phyloP scores from a whole-genome alignment of 2,113 vertebrate genomes.

The Poeciliopsis retropinna region DNA sequence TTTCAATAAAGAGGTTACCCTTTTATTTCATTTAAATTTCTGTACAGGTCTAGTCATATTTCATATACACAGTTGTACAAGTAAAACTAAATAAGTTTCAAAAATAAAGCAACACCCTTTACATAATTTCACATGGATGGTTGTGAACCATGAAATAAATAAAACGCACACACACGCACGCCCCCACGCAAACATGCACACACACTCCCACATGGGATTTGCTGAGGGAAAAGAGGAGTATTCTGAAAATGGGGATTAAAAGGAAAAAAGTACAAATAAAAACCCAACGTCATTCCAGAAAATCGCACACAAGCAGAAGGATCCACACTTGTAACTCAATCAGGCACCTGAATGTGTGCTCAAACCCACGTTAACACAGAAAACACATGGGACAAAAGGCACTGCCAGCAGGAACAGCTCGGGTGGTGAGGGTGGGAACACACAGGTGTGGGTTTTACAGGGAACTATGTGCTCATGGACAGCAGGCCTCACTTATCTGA shows the following conservation, averaged over 20 bases:
- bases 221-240: conserved; percentile 19
- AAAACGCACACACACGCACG: conserved; percentile 45
- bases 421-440: conserved; percentile 15
- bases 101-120: conserved; percentile 48
- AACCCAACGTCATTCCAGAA: conserved; percentile 33
- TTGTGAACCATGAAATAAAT: conserved; percentile 76
- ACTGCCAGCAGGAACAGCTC: conserved; percentile 75
- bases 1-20: conserved; percentile 63
- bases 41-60: conserved; percentile 78
- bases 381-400: conserved; percentile 75
- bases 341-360: conserved; percentile 29
- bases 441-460: conserved; percentile 2
- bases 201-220: conserved; percentile 8
- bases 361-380: conserved; percentile 34
- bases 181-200: conserved; percentile 19
- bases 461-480: conserved; percentile 56
- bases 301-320: conserved; percentile 46
- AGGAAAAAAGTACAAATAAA: neutral
- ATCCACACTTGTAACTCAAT: conserved; percentile 16
- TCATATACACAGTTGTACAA: conserved; percentile 70
- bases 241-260: neutral
- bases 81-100: conserved; percentile 66
- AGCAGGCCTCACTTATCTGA: conserved; percentile 29
- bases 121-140: conserved; percentile 50
- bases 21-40: conserved; percentile 75